Evolutionary conservation across 1,140 invertebrate genomes (phyloP), one percentile per base, ranked within the genome.

Genomic region (Drosophila chauvacae): DNA sequence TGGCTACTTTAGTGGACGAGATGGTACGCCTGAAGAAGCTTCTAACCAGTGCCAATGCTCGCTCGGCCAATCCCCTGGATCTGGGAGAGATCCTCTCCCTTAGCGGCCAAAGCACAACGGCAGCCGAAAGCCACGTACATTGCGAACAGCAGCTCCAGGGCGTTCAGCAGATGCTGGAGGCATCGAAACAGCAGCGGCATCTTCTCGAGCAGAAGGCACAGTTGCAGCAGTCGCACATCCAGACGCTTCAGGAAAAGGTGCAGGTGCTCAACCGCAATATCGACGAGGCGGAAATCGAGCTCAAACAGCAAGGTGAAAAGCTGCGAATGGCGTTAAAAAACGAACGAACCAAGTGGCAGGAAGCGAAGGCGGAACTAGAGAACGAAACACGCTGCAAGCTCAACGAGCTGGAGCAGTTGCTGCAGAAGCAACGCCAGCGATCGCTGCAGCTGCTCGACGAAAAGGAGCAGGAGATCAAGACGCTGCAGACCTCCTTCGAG

Each of bases 401-500:
- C 2, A 91, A 93, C 20, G 93, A 94, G 42, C 81, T 97, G 26
- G 96, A 97, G 82, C 95, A 95, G 53, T 95, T 97, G 82, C 91
- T 97, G n/a, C 93, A 95, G 47, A 95, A 96, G 60, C 97, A 97
- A 84, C 93, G 97, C 18, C 96, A 97, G 58, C 93, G 97, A 56
- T 97, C 97, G 16, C 93, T 97, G 9, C 94, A 94, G 3, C 91
- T 97, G 9, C 92, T 98, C 7, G 95, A 96, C 33, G 97, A 97
- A 80, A 97, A 97, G 58, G 96, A 97, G 80, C 94, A 95, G 73
- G 96, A 97, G 88, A 95, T 98, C 44, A 93, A 95, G 48, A 94
- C 95, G 2, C 83, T 96, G 16, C 95, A 95, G 77, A 92, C 94
- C 10, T 94, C 94, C 4, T 94, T 95, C 63, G 93, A 94, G 57